Evolutionary conservation across 2,113 vertebrate species (phyloP).

Genomic region (Andinoacara biseriatus): DNA sequence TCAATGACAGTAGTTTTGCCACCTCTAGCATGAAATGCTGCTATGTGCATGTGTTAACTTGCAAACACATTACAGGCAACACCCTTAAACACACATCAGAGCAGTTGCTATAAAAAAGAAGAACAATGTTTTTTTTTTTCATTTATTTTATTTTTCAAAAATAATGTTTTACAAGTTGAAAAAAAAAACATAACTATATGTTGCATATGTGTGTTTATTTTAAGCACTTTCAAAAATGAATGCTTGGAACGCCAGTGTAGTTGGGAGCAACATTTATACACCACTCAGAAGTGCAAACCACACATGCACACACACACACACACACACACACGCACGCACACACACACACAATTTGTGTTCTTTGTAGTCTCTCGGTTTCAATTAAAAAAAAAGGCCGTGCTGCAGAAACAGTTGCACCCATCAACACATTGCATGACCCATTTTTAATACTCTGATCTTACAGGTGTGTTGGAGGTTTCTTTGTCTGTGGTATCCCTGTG

Average conservation of each 20-base stretch:
- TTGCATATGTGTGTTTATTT: neutral
- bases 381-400: neutral
- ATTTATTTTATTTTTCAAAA: constrained; percentile 4
- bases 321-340: neutral
- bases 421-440: neutral
- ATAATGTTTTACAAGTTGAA: neutral
- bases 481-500: constrained; percentile 69
- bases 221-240: constrained; percentile 19
- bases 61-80: neutral
- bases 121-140: neutral
- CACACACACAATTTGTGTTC: neutral
- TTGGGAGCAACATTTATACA: neutral
- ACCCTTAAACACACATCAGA: neutral
- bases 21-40: neutral
- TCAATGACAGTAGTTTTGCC: neutral
- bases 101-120: neutral
- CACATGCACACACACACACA: neutral
- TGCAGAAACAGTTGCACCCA: neutral
- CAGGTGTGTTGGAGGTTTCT: constrained; percentile 79
- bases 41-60: neutral
- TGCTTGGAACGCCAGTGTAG: neutral
- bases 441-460: constrained; percentile 55
- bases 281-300: neutral
- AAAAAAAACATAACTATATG: neutral
- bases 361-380: neutral